These are phyloP conservation scores for Drosophila asahinai DNA, from an alignment of 1,140 invertebrate species.

Conservation along the genomic window DNA sequence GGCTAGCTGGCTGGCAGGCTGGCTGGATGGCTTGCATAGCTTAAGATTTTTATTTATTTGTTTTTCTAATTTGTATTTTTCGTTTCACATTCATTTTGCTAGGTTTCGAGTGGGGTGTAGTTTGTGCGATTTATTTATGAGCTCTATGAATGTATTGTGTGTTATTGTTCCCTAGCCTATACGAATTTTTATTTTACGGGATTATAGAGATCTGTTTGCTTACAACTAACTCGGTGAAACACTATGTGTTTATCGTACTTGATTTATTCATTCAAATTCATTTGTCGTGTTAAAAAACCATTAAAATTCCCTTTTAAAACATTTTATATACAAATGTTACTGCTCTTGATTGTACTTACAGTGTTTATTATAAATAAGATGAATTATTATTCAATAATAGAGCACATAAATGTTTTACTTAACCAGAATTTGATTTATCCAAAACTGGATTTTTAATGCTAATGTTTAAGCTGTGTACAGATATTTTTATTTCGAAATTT, in stretches of 20 bases:
- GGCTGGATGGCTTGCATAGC: slow-evolving; percentile 32
- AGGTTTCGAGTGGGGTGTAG: slow-evolving; percentile 47
- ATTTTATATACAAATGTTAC: neutral
- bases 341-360: neutral
- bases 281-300: slow-evolving; percentile 54
- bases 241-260: slow-evolving; percentile 50
- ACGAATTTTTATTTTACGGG: slow-evolving; percentile 20
- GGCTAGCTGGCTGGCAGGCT: slow-evolving; percentile 19
- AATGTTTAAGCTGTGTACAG: neutral
- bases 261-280: slow-evolving; percentile 59
- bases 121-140: slow-evolving; percentile 72
- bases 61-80: slow-evolving; percentile 71
- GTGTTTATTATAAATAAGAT: neutral
- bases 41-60: slow-evolving; percentile 81
- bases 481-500: slow-evolving; percentile 50
- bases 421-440: slow-evolving; percentile 41
- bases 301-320: slow-evolving; percentile 23
- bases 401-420: neutral
- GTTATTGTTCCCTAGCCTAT: slow-evolving; percentile 33
- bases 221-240: slow-evolving; percentile 54
- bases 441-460: slow-evolving; percentile 16
- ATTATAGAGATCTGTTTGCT: slow-evolving; percentile 16
- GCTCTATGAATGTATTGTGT: slow-evolving; percentile 47
- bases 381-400: too few relatives aligned
- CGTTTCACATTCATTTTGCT: slow-evolving; percentile 55